These are phyloP conservation scores for Cerastis rubricosa DNA, from an alignment of 2,888 invertebrate genomes.

Conservation along the genomic window DNA sequence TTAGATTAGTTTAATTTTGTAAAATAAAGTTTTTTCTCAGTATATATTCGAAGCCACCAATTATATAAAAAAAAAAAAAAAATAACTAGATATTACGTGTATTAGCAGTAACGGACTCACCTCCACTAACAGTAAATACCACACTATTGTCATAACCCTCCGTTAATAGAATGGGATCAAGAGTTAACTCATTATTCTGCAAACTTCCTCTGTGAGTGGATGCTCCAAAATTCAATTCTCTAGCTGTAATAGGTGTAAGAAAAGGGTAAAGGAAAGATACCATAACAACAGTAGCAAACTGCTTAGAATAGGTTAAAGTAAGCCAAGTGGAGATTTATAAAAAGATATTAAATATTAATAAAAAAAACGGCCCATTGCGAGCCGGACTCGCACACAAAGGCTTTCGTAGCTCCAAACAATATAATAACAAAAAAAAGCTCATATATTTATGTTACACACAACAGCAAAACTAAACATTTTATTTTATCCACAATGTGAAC, in stretches of 20 bases:
- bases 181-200: conserved; percentile 69
- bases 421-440: too few relatives aligned
- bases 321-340: conserved; percentile 48
- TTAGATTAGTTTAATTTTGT: background rate
- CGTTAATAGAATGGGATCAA: conserved; percentile 72
- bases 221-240: conserved; percentile 77
- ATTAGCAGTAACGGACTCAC: conserved; percentile 69
- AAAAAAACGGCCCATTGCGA: too few relatives aligned
- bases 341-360: too few relatives aligned
- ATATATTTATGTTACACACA: too few relatives aligned
- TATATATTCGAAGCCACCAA: background rate
- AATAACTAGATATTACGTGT: background rate
- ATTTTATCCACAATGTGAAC: too few relatives aligned
- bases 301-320: conserved; percentile 43
- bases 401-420: too few relatives aligned
- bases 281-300: conserved; percentile 12
- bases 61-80: background rate
- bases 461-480: too few relatives aligned
- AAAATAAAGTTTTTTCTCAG: background rate
- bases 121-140: conserved; percentile 74
- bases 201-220: conserved; percentile 77
- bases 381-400: too few relatives aligned
- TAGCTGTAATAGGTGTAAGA: conserved; percentile 74
- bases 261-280: conserved; percentile 54
- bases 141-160: conserved; percentile 76